A percentile compares a stretch with the other conserved stretches of the same genome.
phyloP scores from a whole-genome alignment of 1,140 invertebrate species.

The Zaprionus kolodkinae region DNA sequence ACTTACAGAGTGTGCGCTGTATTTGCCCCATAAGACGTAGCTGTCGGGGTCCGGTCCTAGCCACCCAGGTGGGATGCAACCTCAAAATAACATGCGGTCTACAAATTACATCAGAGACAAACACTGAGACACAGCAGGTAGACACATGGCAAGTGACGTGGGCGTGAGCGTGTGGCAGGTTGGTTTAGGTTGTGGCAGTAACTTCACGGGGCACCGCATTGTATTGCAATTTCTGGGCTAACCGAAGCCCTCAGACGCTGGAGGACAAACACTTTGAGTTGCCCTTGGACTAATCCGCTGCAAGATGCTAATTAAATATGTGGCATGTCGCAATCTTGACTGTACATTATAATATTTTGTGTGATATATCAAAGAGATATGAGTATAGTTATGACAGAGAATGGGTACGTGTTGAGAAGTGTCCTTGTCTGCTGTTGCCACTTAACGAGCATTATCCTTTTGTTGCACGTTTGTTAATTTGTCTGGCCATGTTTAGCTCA shows the following conservation, averaged over 20 bases:
- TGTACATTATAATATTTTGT: conserved; percentile 43
- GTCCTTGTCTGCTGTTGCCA: conserved; percentile 18
- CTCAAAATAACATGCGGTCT: conserved; percentile 51
- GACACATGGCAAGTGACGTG: not conserved
- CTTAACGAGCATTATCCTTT: conserved; percentile 33
- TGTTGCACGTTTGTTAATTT: conserved; percentile 18
- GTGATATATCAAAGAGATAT: conserved; percentile 7
- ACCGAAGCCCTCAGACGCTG: conserved; percentile 27
- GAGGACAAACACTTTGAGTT: conserved; percentile 17
- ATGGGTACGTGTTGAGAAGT: not conserved
- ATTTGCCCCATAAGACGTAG: too few species aligned
- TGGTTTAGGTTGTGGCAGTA: not conserved
- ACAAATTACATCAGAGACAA: conserved; percentile 51
- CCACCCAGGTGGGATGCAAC: not conserved
- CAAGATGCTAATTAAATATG: conserved; percentile 57
- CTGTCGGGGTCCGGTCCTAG: too few species aligned
- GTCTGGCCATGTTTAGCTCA: not conserved
- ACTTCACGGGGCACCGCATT: conserved; percentile 1
- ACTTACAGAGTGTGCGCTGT: not conserved
- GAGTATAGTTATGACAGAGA: not conserved
- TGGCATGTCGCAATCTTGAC: conserved; percentile 36
- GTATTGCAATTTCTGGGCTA: conserved; percentile 38
- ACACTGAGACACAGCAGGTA: conserved; percentile 23
- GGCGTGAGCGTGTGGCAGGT: not conserved
- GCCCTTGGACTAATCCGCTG: not conserved